phyloP scores from a whole-genome alignment of 35 echinoderm and acorn worm genomes.

The Apostichopus californicus region DNA sequence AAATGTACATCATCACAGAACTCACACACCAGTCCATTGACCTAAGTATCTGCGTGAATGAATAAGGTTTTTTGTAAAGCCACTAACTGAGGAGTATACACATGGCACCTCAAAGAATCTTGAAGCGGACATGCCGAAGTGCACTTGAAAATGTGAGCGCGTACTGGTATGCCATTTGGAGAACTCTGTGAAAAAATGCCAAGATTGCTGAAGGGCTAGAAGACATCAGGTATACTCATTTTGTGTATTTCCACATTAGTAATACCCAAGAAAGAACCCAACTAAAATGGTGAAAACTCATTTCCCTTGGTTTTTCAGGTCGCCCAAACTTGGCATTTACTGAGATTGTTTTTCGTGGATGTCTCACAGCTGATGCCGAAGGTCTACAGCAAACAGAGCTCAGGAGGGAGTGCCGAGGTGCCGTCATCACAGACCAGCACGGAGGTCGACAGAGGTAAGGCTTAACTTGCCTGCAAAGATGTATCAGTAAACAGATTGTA shows the following conservation, averaged over 20 bases:
- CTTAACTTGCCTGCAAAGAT: neutral
- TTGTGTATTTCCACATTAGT: too few relatives aligned
- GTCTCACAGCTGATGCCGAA: neutral
- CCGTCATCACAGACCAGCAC: constrained; percentile 14
- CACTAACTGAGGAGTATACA: too few relatives aligned
- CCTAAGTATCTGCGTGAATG: too few relatives aligned
- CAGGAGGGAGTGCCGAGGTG: constrained; percentile 7
- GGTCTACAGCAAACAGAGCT: constrained; percentile 57
- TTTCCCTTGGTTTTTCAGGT: constrained; percentile 52
- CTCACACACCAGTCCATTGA: too few relatives aligned
- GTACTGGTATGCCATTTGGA: constrained; percentile 50
- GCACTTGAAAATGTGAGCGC: too few relatives aligned
- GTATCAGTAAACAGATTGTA: too few relatives aligned
- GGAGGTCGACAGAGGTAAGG: constrained; percentile 29
- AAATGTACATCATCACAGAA: too few relatives aligned
- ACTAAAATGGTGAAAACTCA: too few relatives aligned
- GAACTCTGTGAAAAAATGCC: constrained; percentile 92
- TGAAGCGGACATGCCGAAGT: too few relatives aligned
- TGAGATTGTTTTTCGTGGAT: constrained; percentile 74
- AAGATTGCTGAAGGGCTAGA: constrained; percentile 64
- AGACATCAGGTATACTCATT: constrained; percentile 73
- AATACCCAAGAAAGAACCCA: too few relatives aligned
- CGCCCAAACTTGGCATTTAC: constrained; percentile 86
- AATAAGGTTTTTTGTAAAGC: too few relatives aligned
- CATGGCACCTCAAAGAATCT: too few relatives aligned